Evolutionary conservation across 2,888 invertebrate genomes (phyloP).

Genomic region (Lepeophtheirus nordmannii): DNA sequence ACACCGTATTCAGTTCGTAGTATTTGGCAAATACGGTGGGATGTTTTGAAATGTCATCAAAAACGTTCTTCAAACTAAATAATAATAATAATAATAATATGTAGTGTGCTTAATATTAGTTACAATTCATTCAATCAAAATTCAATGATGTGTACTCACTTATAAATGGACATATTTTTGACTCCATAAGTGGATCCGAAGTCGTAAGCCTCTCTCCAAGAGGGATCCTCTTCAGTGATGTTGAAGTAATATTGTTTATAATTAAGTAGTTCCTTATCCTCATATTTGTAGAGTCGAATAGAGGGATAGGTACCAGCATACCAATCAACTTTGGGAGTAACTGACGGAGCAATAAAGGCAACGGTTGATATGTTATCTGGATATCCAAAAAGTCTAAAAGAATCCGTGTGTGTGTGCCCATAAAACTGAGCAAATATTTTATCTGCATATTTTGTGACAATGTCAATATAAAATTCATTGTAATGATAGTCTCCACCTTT

Average conservation of each 20-base stretch:
- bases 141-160: not conserved
- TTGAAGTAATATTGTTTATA: not conserved
- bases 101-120: too few species aligned
- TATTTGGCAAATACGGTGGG: not conserved
- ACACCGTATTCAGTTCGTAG: slow-evolving; percentile 1
- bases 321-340: slow-evolving; percentile 26
- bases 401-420: slow-evolving; percentile 79
- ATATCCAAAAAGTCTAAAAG: slow-evolving; percentile 62
- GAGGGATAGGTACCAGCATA: not conserved
- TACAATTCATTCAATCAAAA: too few species aligned
- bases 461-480: slow-evolving; percentile 53
- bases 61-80: too few species aligned
- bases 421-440: slow-evolving; percentile 82
- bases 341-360: slow-evolving; percentile 28
- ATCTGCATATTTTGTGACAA: slow-evolving; percentile 56
- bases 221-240: not conserved
- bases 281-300: not conserved
- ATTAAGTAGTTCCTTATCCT: not conserved
- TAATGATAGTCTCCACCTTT: slow-evolving; percentile 42
- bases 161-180: not conserved
- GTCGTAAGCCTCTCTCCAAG: not conserved
- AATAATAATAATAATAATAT: too few species aligned
- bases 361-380: slow-evolving; percentile 25
- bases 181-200: not conserved
- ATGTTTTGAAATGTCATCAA: not conserved